Base-by-base conservation (phyloP, 2,113 vertebrate genomes). In the Motacilla alba region DNA sequence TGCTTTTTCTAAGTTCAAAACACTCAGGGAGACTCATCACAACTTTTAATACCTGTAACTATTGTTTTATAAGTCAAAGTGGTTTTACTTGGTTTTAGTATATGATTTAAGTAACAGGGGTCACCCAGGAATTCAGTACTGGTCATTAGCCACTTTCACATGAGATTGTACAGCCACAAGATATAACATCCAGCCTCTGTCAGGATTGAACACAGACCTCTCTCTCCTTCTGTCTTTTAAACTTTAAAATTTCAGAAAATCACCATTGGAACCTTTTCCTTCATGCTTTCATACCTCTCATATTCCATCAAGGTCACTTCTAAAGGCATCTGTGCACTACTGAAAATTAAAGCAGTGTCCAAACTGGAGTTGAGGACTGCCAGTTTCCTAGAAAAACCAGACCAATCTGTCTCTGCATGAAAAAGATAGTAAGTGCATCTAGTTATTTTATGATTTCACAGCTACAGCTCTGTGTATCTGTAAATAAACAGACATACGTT, bases 281-380 rank as follows among this genome's bases (percentile, higher is more conserved):
- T 96, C 66, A n/a, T 49, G 75, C 43, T 94, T 90, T 93, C 47
- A 23, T 93, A 64, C 52, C 75, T 96, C 88, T 94, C 95, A 93
- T 67, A 53, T 78, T 79, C 43, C 39, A 94, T 96, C 81, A 96
- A 87, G 28, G 56, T 96, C 90, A 96, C 9, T 56, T 93, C 78
- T 59, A 73, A 85, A 83, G 67, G 60, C 20, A 77, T 17, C 13
- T 81, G 49, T 83, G 50, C 27, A 56, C 39, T 46, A 69, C 44
- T 66, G 53, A 91, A 92, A 94, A 93, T 77, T 67, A 93, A 94
- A 96, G 43, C 23, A 43, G 11, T 52, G 67, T 20, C 24, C 28
- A 35, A 37, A 23, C 31, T 63, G 39, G 27, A 59, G 74, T n/a
- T 41, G 22, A 92, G 58, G 28, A 46, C 43, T 60, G 37, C 4